Evolutionary conservation across 2,888 invertebrate species (phyloP), one percentile per base, ranked within the genome.

Genomic region (Habroteleia sp.): DNA sequence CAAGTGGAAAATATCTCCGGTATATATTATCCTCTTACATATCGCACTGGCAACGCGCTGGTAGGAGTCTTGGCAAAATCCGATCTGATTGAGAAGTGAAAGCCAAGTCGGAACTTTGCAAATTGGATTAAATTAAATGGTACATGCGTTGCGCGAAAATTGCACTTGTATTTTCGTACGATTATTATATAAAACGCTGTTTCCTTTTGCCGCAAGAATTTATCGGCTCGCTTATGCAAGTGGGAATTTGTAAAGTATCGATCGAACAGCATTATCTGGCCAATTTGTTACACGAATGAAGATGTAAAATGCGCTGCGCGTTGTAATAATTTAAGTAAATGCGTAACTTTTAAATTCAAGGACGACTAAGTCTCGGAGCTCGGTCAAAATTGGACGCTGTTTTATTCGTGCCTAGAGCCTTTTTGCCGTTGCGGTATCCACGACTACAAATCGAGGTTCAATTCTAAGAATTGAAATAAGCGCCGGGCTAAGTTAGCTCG

Each of bases 401-500:
- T 37, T 39, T 39, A 27, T 29, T 62, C 41, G 42, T 52, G 41
- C 35, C 62, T 68, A 52, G 62, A 68, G 35, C 31, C 5, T 23
- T 27, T 50, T 23, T 14, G 41, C 5, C 20, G 14, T 25, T 42
- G 23, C 3, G 29, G 17, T 62, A 13, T 20, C 20, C 52, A 44
- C 42, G 42, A 50, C 33, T 29, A 37, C 44, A 39, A 58, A 65
- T 54, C 56, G 63, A 42, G 58, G 20, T 29, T 33, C 23, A 35
- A 77, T 78, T 80, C 77, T 73, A 25, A 73, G 80, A 80, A 80
- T 69, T 31, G 71, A 72, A 69, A 69, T 74, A 65, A 76, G 66
- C 63, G 50, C 63, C 56, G 54, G 58, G 41, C 69, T 44, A 46
- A 60, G 23, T 81, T 81, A 54, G 77, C 81, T 78, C 66, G 74